Conservation (phyloP, 1,140 invertebrate genomes). For the Psilanteris sp. region DNA sequence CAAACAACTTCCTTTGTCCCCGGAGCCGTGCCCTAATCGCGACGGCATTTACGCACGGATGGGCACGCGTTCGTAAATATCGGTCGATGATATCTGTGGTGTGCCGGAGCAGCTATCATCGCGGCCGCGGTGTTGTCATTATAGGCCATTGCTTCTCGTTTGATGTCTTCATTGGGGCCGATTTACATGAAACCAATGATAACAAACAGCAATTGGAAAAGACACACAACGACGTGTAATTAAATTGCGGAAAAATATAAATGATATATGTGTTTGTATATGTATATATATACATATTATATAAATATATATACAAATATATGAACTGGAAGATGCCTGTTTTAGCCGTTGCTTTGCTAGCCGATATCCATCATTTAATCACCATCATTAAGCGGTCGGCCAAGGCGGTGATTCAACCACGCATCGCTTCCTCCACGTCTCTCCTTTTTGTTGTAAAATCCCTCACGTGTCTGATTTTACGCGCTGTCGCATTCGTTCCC, state of each 20-base stretch:
- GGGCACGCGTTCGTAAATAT: conserved; percentile 71
- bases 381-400: conserved; percentile 73
- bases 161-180: conserved; percentile 58
- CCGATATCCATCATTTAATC: conserved; percentile 62
- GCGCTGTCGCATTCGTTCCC: conserved; percentile 71
- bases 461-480: conserved; percentile 69
- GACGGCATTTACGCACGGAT: conserved; percentile 75
- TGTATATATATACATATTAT: too few species aligned
- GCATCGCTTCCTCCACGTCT: conserved; percentile 61
- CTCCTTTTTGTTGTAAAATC: conserved; percentile 50
- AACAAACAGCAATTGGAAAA: too few species aligned
- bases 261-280: too few species aligned
- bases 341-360: conserved; percentile 61
- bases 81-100: conserved; percentile 57
- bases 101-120: conserved; percentile 66
- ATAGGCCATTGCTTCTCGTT: conserved; percentile 55
- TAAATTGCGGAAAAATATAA: too few species aligned
- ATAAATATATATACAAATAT: too few species aligned
- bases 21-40: conserved; percentile 52
- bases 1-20: conserved; percentile 54
- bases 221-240: too few species aligned
- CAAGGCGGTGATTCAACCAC: conserved; percentile 64
- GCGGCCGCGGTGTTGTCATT: conserved; percentile 76
- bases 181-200: too few species aligned
- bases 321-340: too few species aligned